A percentile compares a stretch with the other conserved stretches of the same genome.
Conservation (phyloP, 2,113 vertebrate species). For the Odontophorus gujanensis region DNA sequence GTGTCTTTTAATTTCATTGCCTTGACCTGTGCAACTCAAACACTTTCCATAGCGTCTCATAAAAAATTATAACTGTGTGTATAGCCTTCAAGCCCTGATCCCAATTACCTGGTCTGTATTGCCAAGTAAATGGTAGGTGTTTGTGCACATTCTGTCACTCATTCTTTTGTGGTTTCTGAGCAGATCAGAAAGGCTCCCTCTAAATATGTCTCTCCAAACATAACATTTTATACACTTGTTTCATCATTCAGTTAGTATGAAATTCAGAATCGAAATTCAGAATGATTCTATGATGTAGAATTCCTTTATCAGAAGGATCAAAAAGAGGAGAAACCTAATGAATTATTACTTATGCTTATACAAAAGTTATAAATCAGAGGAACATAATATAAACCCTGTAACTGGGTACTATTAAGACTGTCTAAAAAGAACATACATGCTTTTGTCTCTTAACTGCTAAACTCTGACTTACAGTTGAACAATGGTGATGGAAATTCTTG, state of each 20-base stretch:
- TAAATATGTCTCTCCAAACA: not conserved
- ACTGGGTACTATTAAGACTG: not conserved
- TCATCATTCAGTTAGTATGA: not conserved
- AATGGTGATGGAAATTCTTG: not conserved
- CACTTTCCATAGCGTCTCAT: slow-evolving; percentile 3
- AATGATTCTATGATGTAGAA: not conserved
- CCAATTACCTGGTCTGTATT: not conserved
- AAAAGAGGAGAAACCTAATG: not conserved
- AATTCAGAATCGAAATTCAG: slow-evolving; percentile 9
- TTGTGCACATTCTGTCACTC: not conserved
- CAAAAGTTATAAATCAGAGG: slow-evolving; percentile 35
- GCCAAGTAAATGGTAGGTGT: not conserved
- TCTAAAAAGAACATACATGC: not conserved
- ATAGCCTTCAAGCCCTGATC: not conserved
- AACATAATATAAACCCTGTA: not conserved
- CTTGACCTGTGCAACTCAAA: slow-evolving; percentile 42
- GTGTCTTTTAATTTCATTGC: slow-evolving; percentile 14
- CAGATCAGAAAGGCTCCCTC: not conserved
- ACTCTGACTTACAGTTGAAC: slow-evolving; percentile 27
- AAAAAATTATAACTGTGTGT: not conserved
- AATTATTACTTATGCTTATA: not conserved
- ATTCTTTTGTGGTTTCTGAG: not conserved
- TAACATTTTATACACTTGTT: not conserved
- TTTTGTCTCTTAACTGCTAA: slow-evolving; percentile 24
- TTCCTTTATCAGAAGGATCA: not conserved